phyloP scores from a whole-genome alignment of 1,140 invertebrate genomes.

The Anastatus disparis region DNA sequence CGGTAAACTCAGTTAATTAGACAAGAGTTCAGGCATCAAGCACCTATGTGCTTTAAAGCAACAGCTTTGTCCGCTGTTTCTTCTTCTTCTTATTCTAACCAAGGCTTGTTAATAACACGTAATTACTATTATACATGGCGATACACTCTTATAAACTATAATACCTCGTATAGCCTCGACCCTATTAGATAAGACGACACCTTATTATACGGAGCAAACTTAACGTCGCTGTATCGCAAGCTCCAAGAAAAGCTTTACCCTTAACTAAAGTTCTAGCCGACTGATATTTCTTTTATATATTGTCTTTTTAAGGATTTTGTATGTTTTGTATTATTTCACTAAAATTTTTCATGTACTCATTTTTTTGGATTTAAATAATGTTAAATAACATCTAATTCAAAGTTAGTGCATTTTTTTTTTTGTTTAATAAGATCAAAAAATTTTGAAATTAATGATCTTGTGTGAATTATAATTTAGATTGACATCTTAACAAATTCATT shows the following conservation, averaged over 20 bases:
- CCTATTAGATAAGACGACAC: slow-evolving; percentile 69
- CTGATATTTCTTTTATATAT: slow-evolving; percentile 14
- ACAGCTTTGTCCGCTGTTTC: slow-evolving; percentile 43
- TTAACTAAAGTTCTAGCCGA: slow-evolving; percentile 35
- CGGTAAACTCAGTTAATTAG: slow-evolving; percentile 70
- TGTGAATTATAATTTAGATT: no score
- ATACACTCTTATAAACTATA: slow-evolving; percentile 65
- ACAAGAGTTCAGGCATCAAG: slow-evolving; percentile 67
- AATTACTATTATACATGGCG: slow-evolving; percentile 69
- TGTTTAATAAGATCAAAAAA: no score
- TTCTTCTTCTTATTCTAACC: no score
- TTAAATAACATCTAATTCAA: no score
- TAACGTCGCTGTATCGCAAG: slow-evolving; percentile 62
- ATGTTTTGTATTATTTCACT: no score
- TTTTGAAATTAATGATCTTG: no score
- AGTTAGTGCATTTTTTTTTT: no score
- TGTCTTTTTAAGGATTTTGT: slow-evolving; percentile 3
- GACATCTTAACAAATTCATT: no score
- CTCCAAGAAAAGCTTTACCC: no score
- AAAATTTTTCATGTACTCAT: no score
- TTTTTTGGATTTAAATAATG: no score
- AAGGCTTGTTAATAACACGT: slow-evolving; percentile 69
- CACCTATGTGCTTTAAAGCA: no score
- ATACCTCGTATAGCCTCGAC: slow-evolving; percentile 51
- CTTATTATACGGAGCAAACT: slow-evolving; percentile 67